phyloP scores from a whole-genome alignment of 1,140 invertebrate genomes.

The Diachasma alloeum region DNA sequence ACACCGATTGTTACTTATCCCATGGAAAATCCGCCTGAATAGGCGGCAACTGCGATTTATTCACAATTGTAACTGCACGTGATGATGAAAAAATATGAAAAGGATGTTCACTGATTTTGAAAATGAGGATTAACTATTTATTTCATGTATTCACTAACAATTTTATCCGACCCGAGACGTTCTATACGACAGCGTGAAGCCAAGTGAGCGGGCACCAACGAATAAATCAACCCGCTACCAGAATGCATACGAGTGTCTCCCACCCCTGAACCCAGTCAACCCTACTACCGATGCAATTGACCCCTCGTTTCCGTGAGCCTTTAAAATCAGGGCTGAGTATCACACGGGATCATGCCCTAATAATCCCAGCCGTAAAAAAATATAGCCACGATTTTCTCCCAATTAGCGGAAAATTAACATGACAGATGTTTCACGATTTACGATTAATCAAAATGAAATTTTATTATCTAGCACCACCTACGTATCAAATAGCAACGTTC shows the following conservation, averaged over 20 bases:
- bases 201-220: conserved; percentile 40
- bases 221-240: conserved; percentile 50
- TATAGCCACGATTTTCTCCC: background rate
- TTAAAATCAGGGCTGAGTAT: background rate
- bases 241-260: conserved; percentile 1
- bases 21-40: background rate
- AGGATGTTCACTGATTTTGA: background rate
- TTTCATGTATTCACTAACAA: background rate
- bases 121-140: too few species aligned
- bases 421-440: background rate
- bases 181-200: conserved; percentile 46
- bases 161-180: conserved; percentile 38
- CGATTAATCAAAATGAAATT: background rate
- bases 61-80: background rate
- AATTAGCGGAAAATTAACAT: background rate
- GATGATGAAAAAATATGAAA: too few species aligned
- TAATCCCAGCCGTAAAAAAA: background rate
- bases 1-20: background rate
- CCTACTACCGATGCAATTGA: background rate
- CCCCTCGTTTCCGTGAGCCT: background rate
- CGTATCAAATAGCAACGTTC: background rate
- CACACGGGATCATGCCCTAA: background rate
- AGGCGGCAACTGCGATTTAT: background rate
- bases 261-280: background rate
- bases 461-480: background rate